Base-by-base conservation (phyloP, 1,140 invertebrate species). In the Camponotus floridanus region DNA sequence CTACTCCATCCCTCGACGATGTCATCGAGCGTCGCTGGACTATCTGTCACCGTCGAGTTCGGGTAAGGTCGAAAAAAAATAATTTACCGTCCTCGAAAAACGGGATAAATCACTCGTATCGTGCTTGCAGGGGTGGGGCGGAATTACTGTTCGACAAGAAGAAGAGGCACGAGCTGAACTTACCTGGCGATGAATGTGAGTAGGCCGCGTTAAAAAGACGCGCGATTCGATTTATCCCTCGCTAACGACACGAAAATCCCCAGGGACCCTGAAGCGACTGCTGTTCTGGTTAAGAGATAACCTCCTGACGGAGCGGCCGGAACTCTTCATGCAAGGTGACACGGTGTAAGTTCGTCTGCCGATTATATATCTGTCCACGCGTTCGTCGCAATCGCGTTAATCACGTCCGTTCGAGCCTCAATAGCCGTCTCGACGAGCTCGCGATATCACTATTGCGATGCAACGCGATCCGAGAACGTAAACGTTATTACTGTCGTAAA, bases 241-340 rank as follows among this genome's bases (percentile, higher is more conserved):
- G 4, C 74, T 76, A 36, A 83, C 62, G 13, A 33, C 33, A 11
- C 74, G 42, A 86, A 87, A 79, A 84, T 87, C 95, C 95, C 7
- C 88, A 97, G 98, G 98, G 98, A 98, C 96, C 0, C 96, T 99
- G 74, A 95, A 95, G 79, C 95, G 96, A 61, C 94, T 99, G 26
- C 94, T 99, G 0, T 91, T 96, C 3, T 99, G 98, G 98, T 96
- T 99, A 48, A 97, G 97, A 92, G 97, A 98, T 85, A 98, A 99
- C 94, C 94, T 99, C 71, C 93, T 99, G 48, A 97, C 96, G 79
- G 98, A 99, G 92, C 96, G 98, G 87, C 97, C 97, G 13, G 98
- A 99, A 93, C 95, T 99, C n/a, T 99, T 99, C 94, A 92, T 99
- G 55, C 97, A 98, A 95, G 97, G 96, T 81, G 96, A 97, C 51